Conservation (phyloP, 2,888 invertebrate species). For the Catocala fraxini region DNA sequence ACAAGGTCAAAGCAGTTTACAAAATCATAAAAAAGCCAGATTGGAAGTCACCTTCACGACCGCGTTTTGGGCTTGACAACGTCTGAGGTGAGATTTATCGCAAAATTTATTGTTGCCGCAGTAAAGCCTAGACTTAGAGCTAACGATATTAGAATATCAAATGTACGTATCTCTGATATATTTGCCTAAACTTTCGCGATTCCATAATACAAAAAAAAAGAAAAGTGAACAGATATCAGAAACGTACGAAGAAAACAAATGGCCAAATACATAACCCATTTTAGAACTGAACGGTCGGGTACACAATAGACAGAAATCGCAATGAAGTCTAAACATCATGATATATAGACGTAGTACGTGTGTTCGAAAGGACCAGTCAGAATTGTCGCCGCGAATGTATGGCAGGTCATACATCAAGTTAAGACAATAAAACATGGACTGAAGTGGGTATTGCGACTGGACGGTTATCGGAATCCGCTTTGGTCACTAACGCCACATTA, state of each 20-base stretch:
- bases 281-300: neutral
- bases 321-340: conserved; percentile 43
- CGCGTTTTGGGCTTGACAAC: neutral
- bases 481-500: conserved; percentile 40
- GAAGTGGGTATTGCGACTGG: conserved; percentile 43
- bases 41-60: conserved; percentile 2
- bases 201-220: neutral
- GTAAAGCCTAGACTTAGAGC: neutral
- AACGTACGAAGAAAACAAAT: neutral
- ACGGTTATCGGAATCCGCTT: conserved; percentile 41
- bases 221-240: neutral
- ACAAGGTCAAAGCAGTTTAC: neutral
- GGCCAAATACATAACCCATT: neutral
- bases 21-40: neutral
- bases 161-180: neutral
- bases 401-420: conserved; percentile 51
- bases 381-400: conserved; percentile 41
- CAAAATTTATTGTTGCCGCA: conserved; percentile 1
- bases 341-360: conserved; percentile 42
- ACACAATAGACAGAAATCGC: conserved; percentile 37
- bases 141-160: conserved; percentile 8
- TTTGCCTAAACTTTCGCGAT: neutral
- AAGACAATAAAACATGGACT: conserved; percentile 51
- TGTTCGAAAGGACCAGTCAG: conserved; percentile 40
- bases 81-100: conserved; percentile 1